These are phyloP conservation scores for Urophycis tenuis DNA, from an alignment of 2,797 vertebrate genomes.

Conservation along the genomic window DNA sequence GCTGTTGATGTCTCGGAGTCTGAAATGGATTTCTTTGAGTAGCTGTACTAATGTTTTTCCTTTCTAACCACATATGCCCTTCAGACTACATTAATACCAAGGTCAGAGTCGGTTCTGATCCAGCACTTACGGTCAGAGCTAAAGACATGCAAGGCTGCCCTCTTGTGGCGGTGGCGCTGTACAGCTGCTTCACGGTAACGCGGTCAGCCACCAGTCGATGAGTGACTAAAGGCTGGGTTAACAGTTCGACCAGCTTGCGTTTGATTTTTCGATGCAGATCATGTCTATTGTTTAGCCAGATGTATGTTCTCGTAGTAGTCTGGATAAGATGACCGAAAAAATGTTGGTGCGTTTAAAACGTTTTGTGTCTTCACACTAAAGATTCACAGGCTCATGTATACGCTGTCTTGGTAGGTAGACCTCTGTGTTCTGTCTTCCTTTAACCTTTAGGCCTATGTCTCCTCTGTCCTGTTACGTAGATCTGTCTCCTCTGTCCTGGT, in stretches of 20 bases:
- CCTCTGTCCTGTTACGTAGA: too few species aligned
- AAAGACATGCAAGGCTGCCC: background rate
- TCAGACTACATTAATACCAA: background rate
- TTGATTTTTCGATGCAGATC: background rate
- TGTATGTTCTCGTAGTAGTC: background rate
- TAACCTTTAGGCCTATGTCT: too few species aligned
- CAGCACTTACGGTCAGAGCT: background rate
- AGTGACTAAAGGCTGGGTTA: too few species aligned
- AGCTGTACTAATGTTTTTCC: background rate
- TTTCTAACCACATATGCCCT: background rate
- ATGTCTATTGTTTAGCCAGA: background rate
- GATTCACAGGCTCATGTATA: background rate
- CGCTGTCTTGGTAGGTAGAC: background rate
- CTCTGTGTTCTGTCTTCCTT: too few species aligned
- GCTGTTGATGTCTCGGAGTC: background rate
- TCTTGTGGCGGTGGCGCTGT: background rate
- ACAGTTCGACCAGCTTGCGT: background rate
- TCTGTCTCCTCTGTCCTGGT: too few species aligned
- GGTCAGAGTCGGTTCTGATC: background rate
- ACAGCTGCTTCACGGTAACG: background rate
- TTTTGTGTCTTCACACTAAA: background rate
- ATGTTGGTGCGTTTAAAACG: background rate
- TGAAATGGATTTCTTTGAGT: background rate
- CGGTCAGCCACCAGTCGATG: background rate
- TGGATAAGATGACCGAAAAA: background rate